Evolutionary conservation across 1,140 invertebrate species (phyloP), one percentile per base, ranked within the genome.

Genomic region (Anthonomus grandis): DNA sequence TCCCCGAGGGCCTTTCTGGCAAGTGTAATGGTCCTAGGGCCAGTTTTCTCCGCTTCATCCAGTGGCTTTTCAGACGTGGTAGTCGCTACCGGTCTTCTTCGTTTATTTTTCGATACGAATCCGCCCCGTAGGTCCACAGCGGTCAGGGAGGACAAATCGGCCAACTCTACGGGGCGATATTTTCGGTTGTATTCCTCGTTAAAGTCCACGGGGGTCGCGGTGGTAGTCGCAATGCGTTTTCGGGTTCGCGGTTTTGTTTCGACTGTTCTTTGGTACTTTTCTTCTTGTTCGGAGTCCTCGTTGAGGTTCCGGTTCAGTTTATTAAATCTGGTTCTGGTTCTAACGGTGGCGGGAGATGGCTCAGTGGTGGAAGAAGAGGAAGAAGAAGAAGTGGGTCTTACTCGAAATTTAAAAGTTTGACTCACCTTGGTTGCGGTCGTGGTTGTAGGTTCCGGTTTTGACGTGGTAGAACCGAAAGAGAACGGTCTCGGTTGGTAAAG

Each of bases 371-470:
- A 25, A 25, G 48, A 46, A 21, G 47, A 10, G 17, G 50, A 17
- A 34, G 50, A 24, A 31, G 23, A 15, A 17, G 39, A n/a, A 4
- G 22, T 21, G 15, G 13, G 25, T 36, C 57, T 58, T 53, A 59
- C 37, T 25, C 64, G 61, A 27, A 51, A 59, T 59, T 59, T 66
- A 39, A 62, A 56, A 53, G 57, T 63, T 53, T 60, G 60, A 70
- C 69, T 68, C 66, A 70, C 69, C 69, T 74, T 71, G 23, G 68
- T 67, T 65, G 80, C 76, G 37, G 73, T 70, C 59, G 70, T 71
- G 34, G 74, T 64, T 52, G 76, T 65, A 13, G 62, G 51, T 15
- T 67, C 54, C 47, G 68, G 63, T 21, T 65, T 70, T 52, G 48
- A 10, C 25, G 62, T 69, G 73, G 75, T 73, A 10, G 45, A 24